Evolutionary conservation across 2,888 invertebrate species (phyloP).

Genomic region (Ichneumoninae sp.): DNA sequence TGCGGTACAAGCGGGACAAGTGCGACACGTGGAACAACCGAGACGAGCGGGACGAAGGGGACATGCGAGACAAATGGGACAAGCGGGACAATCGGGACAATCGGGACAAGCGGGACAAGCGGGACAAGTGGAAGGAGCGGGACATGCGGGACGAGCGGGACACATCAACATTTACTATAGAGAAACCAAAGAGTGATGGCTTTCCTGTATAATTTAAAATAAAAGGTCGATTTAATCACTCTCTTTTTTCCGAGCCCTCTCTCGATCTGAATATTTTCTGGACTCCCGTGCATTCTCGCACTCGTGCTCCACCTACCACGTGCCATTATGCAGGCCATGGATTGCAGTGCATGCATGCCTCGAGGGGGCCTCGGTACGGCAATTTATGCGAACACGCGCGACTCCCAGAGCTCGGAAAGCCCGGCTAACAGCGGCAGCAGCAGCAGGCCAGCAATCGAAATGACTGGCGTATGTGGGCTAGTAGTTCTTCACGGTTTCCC

Average conservation of each 20-base stretch:
- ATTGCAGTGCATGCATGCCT: slow-evolving; percentile 44
- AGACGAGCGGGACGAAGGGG: too few relatives aligned
- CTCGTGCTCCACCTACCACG: slow-evolving; percentile 30
- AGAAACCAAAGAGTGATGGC: neutral
- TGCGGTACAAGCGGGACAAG: neutral
- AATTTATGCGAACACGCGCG: slow-evolving; percentile 52
- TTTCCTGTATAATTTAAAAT: neutral
- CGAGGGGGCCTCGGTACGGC: slow-evolving; percentile 11
- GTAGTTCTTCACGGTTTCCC: slow-evolving; percentile 54
- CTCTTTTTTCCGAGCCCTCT: neutral
- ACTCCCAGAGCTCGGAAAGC: slow-evolving; percentile 28
- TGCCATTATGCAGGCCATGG: slow-evolving; percentile 45
- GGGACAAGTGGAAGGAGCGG: too few relatives aligned
- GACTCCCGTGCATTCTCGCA: slow-evolving; percentile 22
- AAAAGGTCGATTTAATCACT: neutral
- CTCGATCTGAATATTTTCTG: slow-evolving; percentile 15
- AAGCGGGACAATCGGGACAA: too few relatives aligned
- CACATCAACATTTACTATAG: neutral
- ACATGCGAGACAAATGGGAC: too few relatives aligned
- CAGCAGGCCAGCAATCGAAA: slow-evolving; percentile 40
- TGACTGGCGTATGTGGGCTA: slow-evolving; percentile 66
- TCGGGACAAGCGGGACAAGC: too few relatives aligned
- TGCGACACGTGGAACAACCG: neutral
- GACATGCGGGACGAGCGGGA: too few relatives aligned
- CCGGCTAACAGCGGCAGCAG: slow-evolving; percentile 37